A percentile compares a stretch with the other conserved stretches of the same genome.
These are phyloP conservation scores for Anguilla japonica DNA, from an alignment of 2,113 vertebrate genomes.

Conservation along the genomic window DNA sequence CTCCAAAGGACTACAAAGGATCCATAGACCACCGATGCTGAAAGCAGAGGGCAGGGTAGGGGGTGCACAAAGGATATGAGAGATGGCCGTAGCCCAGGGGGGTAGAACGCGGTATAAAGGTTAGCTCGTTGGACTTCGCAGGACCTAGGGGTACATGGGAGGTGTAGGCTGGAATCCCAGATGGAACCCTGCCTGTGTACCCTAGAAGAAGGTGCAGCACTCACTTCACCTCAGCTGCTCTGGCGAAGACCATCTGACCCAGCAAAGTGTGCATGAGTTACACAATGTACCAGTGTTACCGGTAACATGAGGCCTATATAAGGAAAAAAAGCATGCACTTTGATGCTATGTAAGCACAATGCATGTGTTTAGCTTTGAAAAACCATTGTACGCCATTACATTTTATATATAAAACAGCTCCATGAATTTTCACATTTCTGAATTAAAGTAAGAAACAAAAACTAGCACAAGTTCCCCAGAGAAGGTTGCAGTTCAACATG, in stretches of 20 bases:
- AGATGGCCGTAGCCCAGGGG: neutral
- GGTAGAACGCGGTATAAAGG: neutral
- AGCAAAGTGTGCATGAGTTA: neutral
- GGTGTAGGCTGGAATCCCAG: neutral
- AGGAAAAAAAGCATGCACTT: neutral
- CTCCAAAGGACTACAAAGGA: slow-evolving; percentile 45
- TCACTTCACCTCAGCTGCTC: neutral
- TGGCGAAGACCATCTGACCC: neutral
- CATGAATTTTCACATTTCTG: too few relatives aligned
- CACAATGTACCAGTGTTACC: neutral
- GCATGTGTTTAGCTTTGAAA: neutral
- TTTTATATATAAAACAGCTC: too few relatives aligned
- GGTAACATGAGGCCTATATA: too few relatives aligned
- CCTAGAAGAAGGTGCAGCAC: neutral
- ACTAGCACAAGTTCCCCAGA: too few relatives aligned
- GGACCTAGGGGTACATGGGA: neutral
- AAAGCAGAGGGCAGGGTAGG: slow-evolving; percentile 25
- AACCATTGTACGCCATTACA: neutral
- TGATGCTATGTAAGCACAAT: neutral
- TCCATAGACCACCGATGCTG: slow-evolving; percentile 37
- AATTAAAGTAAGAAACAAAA: too few relatives aligned
- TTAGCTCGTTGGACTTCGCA: neutral
- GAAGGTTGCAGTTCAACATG: too few relatives aligned
- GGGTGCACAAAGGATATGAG: neutral
- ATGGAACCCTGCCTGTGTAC: neutral